Evolutionary conservation across 2,113 vertebrate species (phyloP).

Genomic region (Climacteris rufus): DNA sequence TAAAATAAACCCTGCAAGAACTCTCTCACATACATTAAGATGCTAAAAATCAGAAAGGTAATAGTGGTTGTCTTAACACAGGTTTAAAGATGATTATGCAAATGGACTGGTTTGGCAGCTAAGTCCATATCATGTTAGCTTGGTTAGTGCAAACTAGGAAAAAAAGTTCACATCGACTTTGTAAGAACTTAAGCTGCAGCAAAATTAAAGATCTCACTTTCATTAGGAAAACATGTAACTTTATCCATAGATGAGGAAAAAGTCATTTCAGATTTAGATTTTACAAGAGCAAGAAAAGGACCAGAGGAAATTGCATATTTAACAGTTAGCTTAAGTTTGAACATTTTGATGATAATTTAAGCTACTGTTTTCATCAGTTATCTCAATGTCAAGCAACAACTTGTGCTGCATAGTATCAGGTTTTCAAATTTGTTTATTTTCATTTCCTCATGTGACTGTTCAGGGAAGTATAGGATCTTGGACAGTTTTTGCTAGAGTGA

Average conservation of each 20-base stretch:
- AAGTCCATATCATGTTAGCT: background rate
- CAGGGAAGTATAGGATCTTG: background rate
- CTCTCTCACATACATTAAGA: background rate
- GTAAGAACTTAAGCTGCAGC: background rate
- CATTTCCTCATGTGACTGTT: background rate
- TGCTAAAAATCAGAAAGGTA: background rate
- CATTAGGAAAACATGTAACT: background rate
- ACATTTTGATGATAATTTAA: background rate
- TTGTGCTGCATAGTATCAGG: background rate
- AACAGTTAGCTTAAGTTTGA: background rate
- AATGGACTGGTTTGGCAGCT: background rate
- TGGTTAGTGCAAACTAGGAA: background rate
- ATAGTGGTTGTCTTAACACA: background rate
- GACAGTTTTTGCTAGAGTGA: background rate
- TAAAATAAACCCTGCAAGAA: background rate
- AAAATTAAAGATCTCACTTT: background rate
- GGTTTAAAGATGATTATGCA: background rate
- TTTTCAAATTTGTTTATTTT: background rate
- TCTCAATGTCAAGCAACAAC: background rate
- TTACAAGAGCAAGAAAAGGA: background rate
- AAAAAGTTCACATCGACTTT: accelerated
- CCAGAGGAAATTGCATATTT: background rate
- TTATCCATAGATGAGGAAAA: background rate
- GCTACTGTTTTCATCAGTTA: background rate
- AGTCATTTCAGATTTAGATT: background rate